A percentile compares a stretch with the other conserved stretches of the same genome.
phyloP scores from a whole-genome alignment of 64 coral and sea anemone species.

The Exaiptasia diaphana region DNA sequence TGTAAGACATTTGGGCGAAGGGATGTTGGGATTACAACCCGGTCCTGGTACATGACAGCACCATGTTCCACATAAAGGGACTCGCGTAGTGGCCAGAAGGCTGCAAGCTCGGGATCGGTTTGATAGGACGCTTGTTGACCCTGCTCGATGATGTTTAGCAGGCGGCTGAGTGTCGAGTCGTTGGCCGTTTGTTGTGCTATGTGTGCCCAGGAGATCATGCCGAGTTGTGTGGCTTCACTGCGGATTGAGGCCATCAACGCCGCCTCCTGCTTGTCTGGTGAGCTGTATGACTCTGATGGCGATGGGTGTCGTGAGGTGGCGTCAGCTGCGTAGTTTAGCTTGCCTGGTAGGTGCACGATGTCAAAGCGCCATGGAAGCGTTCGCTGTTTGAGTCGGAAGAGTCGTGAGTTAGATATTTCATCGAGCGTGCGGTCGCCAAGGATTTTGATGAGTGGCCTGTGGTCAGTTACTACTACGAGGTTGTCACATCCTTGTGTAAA shows the following conservation, averaged over 20 bases:
- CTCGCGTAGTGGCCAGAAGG: neutral
- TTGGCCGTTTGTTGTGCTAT: neutral
- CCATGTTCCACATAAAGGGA: neutral
- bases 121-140: neutral
- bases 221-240: neutral
- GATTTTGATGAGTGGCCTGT: neutral
- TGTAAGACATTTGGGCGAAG: neutral
- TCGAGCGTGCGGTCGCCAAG: neutral
- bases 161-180: too few relatives aligned
- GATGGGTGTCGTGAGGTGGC: too few relatives aligned
- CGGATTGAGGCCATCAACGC: neutral
- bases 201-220: neutral
- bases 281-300: too few relatives aligned
- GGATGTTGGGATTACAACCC: neutral
- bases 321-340: too few relatives aligned
- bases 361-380: too few relatives aligned
- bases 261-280: too few relatives aligned
- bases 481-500: neutral
- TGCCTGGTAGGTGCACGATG: too few relatives aligned
- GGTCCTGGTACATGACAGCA: constrained; percentile 22
- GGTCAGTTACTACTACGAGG: neutral
- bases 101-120: neutral
- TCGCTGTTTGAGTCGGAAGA: too few relatives aligned
- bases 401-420: too few relatives aligned
- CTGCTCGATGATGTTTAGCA: too few relatives aligned